Conservation (phyloP, 64 coral and sea anemone genomes). For the Stichodactyla helianthus region DNA sequence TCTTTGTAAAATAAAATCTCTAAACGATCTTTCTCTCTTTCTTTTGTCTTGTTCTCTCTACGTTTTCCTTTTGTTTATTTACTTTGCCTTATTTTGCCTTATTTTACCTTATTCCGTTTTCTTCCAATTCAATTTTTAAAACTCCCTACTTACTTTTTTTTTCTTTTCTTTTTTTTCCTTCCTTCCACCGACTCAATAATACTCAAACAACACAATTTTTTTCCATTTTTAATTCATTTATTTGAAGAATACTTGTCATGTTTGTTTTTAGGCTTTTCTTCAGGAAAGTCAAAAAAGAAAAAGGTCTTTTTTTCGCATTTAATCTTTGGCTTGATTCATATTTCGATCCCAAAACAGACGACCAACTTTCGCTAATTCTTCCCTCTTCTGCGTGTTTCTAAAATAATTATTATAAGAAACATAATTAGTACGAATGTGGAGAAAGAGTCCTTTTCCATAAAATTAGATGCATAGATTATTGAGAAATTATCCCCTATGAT, state of each 20-base stretch:
- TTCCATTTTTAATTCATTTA: neutral
- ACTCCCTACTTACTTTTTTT: neutral
- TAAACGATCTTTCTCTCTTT: conserved; percentile 17
- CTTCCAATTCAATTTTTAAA: neutral
- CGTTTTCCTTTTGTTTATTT: neutral
- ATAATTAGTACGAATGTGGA: neutral
- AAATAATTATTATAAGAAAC: neutral
- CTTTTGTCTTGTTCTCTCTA: conserved; percentile 3
- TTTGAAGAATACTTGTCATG: no score
- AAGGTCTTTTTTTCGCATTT: no score
- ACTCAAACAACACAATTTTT: neutral
- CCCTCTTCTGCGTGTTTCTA: neutral
- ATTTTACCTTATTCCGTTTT: neutral
- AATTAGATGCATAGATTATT: no score
- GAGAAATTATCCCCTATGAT: no score
- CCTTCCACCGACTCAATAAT: neutral
- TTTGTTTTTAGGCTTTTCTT: no score
- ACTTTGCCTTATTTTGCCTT: no score
- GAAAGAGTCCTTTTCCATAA: neutral
- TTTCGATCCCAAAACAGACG: neutral
- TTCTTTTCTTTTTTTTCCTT: neutral
- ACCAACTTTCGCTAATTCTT: neutral
- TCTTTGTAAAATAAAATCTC: conserved; percentile 14
- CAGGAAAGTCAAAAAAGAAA: no score
- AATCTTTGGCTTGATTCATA: no score